These are phyloP conservation scores for Drosophila insularis DNA, from an alignment of 1,140 invertebrate species.

Conservation along the genomic window DNA sequence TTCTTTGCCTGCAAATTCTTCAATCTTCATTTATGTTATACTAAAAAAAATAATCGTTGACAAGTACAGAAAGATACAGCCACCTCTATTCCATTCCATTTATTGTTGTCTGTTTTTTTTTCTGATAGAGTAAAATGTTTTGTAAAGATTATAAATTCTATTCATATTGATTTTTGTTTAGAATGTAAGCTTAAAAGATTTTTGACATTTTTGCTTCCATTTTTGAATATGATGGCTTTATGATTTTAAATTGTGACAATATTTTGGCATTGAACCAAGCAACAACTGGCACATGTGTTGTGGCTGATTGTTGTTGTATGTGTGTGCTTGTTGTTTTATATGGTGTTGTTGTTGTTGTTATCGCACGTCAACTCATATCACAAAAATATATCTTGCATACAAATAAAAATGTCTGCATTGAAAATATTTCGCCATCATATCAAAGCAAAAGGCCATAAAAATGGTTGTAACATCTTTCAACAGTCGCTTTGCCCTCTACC, in stretches of 20 bases:
- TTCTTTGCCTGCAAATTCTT: too few relatives aligned
- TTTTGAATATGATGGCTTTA: constrained; percentile 37
- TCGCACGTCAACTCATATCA: constrained; percentile 52
- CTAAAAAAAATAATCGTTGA: too few relatives aligned
- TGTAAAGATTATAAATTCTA: too few relatives aligned
- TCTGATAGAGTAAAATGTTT: not conserved
- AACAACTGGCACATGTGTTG: constrained; percentile 44
- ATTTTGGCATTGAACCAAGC: constrained; percentile 56
- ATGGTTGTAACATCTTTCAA: constrained; percentile 56
- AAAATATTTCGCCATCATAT: constrained; percentile 68
- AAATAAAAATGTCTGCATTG: constrained; percentile 70
- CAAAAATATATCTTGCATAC: constrained; percentile 45
- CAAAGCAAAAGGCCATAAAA: constrained; percentile 67
- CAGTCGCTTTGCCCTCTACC: not conserved
- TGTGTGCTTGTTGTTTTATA: constrained; percentile 8
- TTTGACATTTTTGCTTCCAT: constrained; percentile 36
- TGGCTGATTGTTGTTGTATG: constrained; percentile 14
- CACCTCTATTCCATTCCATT: too few relatives aligned
- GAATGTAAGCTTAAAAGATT: not conserved
- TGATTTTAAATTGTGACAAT: constrained; percentile 51
- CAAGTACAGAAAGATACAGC: too few relatives aligned
- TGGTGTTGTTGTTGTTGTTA: constrained; percentile 22
- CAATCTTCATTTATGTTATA: too few relatives aligned
- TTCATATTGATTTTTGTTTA: too few relatives aligned
- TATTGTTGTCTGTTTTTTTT: too few relatives aligned